These are phyloP conservation scores for Podarcis lilfordi DNA, from an alignment of 2,797 vertebrate genomes.

Conservation along the genomic window DNA sequence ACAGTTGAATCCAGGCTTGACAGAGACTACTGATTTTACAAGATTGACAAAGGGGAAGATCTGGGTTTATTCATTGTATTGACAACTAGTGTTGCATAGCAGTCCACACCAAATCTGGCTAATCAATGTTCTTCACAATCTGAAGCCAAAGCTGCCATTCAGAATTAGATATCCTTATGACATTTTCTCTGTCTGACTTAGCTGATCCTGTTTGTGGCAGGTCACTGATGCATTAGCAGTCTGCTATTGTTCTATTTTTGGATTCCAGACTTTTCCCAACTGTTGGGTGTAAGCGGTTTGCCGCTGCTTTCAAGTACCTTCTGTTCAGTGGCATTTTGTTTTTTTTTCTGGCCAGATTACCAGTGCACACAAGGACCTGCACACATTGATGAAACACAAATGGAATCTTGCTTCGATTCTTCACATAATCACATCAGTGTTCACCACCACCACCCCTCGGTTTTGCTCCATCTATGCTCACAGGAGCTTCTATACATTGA, in stretches of 20 bases:
- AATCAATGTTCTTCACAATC: not conserved
- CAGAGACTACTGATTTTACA: not conserved
- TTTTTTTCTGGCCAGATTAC: not conserved
- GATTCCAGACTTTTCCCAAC: not conserved
- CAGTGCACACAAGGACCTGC: not conserved
- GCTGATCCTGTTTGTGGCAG: not conserved
- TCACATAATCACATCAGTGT: not conserved
- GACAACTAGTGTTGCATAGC: not conserved
- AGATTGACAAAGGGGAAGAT: not conserved
- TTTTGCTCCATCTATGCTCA: not conserved
- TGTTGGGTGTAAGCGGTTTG: not conserved
- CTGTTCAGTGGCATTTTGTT: not conserved
- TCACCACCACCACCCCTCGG: not conserved
- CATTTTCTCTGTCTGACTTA: not conserved
- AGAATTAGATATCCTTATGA: not conserved
- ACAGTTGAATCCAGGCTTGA: not conserved
- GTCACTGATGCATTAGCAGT: not conserved
- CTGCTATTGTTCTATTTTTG: not conserved
- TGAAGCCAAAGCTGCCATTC: not conserved
- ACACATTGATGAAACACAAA: not conserved
- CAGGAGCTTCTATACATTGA: not conserved
- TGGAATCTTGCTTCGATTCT: not conserved
- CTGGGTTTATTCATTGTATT: not conserved
- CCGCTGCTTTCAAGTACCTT: not conserved
- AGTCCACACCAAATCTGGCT: not conserved